Base-by-base conservation (phyloP, 2,797 vertebrate genomes). In the Distichodus sexfasciatus region DNA sequence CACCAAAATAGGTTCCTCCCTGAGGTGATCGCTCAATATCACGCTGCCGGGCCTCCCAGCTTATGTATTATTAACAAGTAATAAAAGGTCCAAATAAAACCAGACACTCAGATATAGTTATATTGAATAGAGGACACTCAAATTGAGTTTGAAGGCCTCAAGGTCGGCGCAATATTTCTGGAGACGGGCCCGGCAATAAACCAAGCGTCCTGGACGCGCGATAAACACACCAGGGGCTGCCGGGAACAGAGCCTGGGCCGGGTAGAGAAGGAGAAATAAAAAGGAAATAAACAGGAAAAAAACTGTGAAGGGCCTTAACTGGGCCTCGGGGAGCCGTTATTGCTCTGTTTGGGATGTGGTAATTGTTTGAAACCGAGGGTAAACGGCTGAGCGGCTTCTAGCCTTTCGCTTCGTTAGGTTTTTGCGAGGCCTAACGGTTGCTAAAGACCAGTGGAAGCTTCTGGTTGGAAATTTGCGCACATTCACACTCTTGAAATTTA, bases 21-120 rank as follows among this genome's bases (percentile, higher is more conserved):
- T 4, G 70, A 79, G 66, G 75, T 60, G 66, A 66, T 36, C 24
- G 23, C 61, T 67, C 75, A 74, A 77, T 83, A 82, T 79, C 74
- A 73, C 33, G 63, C 75, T 75, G 23, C 69, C 71, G 66, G 66
- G 66, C 71, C 79, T 61, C 48, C 12, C 50, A 47, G 54, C 77
- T 75, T 80, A 86, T 89, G 75, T 81, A 86, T 87, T 87, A 87
- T 87, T 85, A 77, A 86, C 81, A 70, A 62, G 66, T 80, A 79
- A 85, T 87, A 84, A 87, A 85, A 81, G 76, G 71, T 78, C 81
- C 79, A 78, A 81, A 83, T 87, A 84, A 81, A 87, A 79, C 68
- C 77, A 77, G 72, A 72, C 78, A 60, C 58, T 81, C 72, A 83
- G 66, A 86, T 86, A 81, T 84, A 82, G 85, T 80, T 83, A 86